Conservation (phyloP, 2,888 invertebrate genomes). For the Sialis lutaria region DNA sequence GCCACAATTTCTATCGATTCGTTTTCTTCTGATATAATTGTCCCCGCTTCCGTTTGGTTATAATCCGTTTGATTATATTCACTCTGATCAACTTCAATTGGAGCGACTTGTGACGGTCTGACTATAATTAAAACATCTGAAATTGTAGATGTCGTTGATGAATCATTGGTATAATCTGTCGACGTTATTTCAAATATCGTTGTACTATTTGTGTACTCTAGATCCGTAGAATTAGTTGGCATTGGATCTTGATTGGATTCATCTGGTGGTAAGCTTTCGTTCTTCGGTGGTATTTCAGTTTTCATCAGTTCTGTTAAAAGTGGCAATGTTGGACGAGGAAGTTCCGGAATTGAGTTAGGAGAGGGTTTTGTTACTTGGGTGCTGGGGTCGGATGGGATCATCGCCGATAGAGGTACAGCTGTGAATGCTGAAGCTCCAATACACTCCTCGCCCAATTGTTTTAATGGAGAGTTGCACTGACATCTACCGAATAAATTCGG, state of each 20-base stretch:
- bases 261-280: too few species aligned
- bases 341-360: slow-evolving; percentile 15
- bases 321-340: slow-evolving; percentile 8
- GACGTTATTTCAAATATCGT: slow-evolving; percentile 21
- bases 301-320: too few species aligned
- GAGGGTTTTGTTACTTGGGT: slow-evolving; percentile 11
- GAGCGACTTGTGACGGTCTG: slow-evolving; percentile 21
- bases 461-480: slow-evolving; percentile 52
- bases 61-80: too few species aligned
- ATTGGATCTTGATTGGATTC: slow-evolving; percentile 6
- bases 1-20: slow-evolving; percentile 9
- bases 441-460: slow-evolving; percentile 47
- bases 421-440: slow-evolving; percentile 28
- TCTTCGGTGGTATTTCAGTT: too few species aligned
- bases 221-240: slow-evolving; percentile 18
- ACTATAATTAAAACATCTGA: too few species aligned
- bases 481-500: slow-evolving; percentile 81
- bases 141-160: too few species aligned
- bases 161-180: slow-evolving; percentile 13
- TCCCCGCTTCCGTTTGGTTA: slow-evolving; percentile 17
- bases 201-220: slow-evolving; percentile 12
- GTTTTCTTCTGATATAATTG: slow-evolving; percentile 11
- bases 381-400: not conserved
- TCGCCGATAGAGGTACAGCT: slow-evolving; percentile 8
- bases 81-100: slow-evolving; percentile 23